Evolutionary conservation across 2,113 vertebrate genomes (phyloP), one percentile per base, ranked within the genome.

Genomic region (Canis aureus): DNA sequence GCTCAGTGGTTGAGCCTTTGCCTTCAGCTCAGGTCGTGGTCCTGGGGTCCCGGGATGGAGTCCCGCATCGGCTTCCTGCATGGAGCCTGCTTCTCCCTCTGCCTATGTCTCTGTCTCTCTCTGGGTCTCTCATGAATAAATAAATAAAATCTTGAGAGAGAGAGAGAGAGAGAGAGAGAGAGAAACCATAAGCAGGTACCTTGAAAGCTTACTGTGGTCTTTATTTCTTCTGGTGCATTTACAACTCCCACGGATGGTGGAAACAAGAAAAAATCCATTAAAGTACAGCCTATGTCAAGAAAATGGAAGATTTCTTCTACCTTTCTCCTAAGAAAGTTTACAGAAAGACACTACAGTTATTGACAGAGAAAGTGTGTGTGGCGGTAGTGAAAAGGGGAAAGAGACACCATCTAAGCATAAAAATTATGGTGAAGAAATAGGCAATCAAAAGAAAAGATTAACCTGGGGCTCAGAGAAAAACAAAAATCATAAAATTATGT

Each of bases 261-360:
- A 95, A 67, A 55, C 35, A 86, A 82, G 2, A 27, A 87, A 53
- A 95, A 93, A 83, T 78, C 35, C 60, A 67, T 82, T 92, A 87
- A 93, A 67, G 60, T 69, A 9, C 17, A 92, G 43, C 25, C 43
- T 84, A 73, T 60, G 60, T 95, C 51, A 89, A 90, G n/a, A n/a
- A 78, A 80, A 49, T 25, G 17, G 38, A 69, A 91, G 43, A 64
- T 95, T 87, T 82, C 35, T 35, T 74, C 32, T 32, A 35, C 32
- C 38, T 51, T 25, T 9, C 1, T 76, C 16, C 49, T 80, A 84
- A 83, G 57, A 35, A 66, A 89, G 17, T 67, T 76, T 22, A 29
- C 43, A 59, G 43, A 55, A 83, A 94, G 91, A 89, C 27, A 23
- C 38, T 53, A 25, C 12, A 43, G 29, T 94, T 62, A 79, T 16